Base-by-base conservation (phyloP, 2,797 vertebrate genomes). In the Eulemur albifrons region DNA sequence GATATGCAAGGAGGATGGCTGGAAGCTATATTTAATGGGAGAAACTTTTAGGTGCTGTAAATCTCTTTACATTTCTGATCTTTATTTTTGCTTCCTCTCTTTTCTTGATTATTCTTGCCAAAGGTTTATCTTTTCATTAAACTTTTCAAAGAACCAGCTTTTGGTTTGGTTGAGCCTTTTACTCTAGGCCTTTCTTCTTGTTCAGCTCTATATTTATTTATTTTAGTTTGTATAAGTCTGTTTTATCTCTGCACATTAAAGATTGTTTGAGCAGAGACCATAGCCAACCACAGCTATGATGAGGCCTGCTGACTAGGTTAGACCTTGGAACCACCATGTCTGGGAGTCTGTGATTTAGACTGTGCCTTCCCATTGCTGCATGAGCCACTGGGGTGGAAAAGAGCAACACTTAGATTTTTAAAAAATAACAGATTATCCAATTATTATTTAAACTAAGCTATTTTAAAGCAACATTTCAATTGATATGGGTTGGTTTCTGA, bases 81-180 rank as follows among this genome's bases (percentile, higher is more conserved):
- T 72, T 92, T 92, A 69, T 59, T 94, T 94, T 96, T 75, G 23
- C 45, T 12, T 82, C 89, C 50, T 81, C 17, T 38, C 25, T 91
- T 83, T 45, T 20, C 72, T 86, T 95, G 59, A 95, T 94, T 94
- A 79, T 95, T 93, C 79, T 91, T 72, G 4, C 88, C 54, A 90
- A 86, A 96, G 52, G 75, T 95, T 97, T 96, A 96, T 95, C 94
- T 97, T 95, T 96, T 93, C 81, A 92, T 95, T 94, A 76, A 54
- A 10, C 79, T 94, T 96, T 96, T 94, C 86, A 96, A 94, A 94
- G 75, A 88, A 75, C 54, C 67, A 82, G 80, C 20, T 94, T 96
- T 96, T 90, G 82, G 40, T 91, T 97, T 70, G 75, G 63, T 90
- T 72, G 85, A 89, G 65, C 75, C 73, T 97, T 97, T 93, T 88